A percentile compares a stretch with the other conserved stretches of the same genome.
These are phyloP conservation scores for Stigmatopora nigra DNA, from an alignment of 2,113 vertebrate genomes.

Conservation along the genomic window DNA sequence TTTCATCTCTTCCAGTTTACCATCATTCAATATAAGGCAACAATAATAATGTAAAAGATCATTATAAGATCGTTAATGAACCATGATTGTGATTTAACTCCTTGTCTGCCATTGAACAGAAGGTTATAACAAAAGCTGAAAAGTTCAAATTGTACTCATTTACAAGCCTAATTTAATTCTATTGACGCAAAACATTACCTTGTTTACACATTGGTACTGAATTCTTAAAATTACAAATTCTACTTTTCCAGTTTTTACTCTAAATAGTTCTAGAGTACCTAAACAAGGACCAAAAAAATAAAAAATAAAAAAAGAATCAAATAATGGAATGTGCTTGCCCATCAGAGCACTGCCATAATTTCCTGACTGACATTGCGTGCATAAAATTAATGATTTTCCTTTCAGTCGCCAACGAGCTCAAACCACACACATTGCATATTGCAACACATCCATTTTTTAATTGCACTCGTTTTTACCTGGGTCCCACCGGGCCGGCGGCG, in stretches of 20 bases:
- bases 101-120: too few species aligned
- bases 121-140: too few species aligned
- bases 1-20: neutral
- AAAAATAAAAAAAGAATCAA: constrained; percentile 1
- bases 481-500: constrained; percentile 65
- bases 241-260: too few species aligned
- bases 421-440: constrained; percentile 69
- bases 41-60: neutral
- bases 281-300: neutral
- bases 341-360: constrained; percentile 41
- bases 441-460: constrained; percentile 77
- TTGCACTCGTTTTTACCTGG: constrained; percentile 71
- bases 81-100: neutral
- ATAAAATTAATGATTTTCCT: constrained; percentile 58
- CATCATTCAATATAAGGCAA: neutral
- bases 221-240: too few species aligned
- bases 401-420: constrained; percentile 63
- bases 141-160: too few species aligned
- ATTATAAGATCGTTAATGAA: neutral
- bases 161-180: too few species aligned
- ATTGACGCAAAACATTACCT: too few species aligned
- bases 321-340: neutral
- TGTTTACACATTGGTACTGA: too few species aligned
- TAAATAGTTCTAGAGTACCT: neutral
- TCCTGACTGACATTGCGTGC: constrained; percentile 51